Conservation (phyloP, 2,888 invertebrate genomes). For the Sipha maydis region DNA sequence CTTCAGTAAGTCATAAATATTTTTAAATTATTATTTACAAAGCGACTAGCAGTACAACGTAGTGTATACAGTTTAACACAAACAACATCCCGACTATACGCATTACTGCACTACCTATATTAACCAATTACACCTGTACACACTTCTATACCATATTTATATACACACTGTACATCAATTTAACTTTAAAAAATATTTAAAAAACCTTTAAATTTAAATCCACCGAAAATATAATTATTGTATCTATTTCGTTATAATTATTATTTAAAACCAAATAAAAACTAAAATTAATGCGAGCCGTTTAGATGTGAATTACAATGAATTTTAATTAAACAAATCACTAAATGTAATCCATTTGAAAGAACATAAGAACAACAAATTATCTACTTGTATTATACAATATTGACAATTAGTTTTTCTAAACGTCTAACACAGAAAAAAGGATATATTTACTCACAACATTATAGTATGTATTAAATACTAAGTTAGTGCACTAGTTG, state of each 20-base stretch:
- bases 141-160: neutral
- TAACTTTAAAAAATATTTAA: neutral
- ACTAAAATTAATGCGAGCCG: neutral
- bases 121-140: neutral
- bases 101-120: no score
- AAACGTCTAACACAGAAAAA: neutral
- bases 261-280: neutral
- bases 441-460: no score
- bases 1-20: neutral
- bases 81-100: neutral
- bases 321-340: neutral
- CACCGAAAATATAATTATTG: no score
- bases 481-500: no score
- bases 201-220: neutral
- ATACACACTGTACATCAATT: neutral
- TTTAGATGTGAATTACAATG: neutral
- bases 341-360: neutral
- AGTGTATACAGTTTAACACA: neutral
- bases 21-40: constrained; percentile 17
- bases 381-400: neutral
- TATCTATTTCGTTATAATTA: neutral
- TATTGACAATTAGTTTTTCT: no score
- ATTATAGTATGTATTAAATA: no score
- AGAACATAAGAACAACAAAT: neutral
- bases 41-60: neutral